phyloP scores from a whole-genome alignment of 2,888 invertebrate genomes.

The Endomychus coccineus region DNA sequence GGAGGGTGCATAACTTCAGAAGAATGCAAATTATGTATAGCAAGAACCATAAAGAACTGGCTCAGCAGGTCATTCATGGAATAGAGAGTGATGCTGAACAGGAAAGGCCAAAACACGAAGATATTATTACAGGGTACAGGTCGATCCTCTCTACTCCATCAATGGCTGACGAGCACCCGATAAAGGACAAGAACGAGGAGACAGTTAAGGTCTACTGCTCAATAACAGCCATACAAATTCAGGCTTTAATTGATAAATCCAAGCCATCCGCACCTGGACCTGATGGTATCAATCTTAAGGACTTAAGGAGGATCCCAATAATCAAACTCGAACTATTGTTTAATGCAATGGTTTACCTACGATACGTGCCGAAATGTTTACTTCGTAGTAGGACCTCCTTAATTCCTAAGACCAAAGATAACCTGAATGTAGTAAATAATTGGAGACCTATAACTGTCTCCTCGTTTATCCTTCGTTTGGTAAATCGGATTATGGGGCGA shows the following conservation, averaged over 20 bases:
- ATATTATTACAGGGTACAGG: neutral
- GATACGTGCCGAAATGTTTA: conserved; percentile 2
- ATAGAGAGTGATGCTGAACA: neutral
- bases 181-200: neutral
- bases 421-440: conserved; percentile 3
- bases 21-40: neutral
- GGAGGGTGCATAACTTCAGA: neutral
- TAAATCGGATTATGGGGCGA: conserved; percentile 11
- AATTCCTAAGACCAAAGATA: conserved; percentile 16
- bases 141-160: neutral
- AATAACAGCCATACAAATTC: conserved; percentile 1
- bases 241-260: neutral
- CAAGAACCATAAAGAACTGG: neutral
- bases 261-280: conserved; percentile 12
- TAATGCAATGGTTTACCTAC: conserved; percentile 11
- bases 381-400: conserved; percentile 13
- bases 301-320: conserved; percentile 6
- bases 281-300: conserved; percentile 12
- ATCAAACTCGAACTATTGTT: conserved; percentile 7
- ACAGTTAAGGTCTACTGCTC: neutral
- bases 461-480: conserved; percentile 5
- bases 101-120: neutral
- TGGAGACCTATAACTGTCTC: conserved; percentile 19
- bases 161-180: neutral
- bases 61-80: neutral